These are phyloP conservation scores for Fistularia commersonii DNA, from an alignment of 2,797 vertebrate species.

Conservation along the genomic window DNA sequence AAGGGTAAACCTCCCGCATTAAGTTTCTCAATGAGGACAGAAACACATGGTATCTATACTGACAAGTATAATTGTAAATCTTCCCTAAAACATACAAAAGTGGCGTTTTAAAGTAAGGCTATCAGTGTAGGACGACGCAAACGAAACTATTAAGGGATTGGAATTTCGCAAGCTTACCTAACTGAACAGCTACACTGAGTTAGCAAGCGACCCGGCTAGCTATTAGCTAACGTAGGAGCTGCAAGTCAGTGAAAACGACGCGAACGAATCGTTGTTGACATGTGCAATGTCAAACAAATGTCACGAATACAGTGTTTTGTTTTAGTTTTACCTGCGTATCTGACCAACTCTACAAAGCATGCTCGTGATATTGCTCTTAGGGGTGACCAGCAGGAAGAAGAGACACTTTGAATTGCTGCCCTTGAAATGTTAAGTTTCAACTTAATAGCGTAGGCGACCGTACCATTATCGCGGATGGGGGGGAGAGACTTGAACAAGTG, in stretches of 20 bases:
- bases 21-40: no score
- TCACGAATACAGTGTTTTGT: not conserved
- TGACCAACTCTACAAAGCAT: slow-evolving; percentile 73
- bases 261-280: not conserved
- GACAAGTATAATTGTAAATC: no score
- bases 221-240: slow-evolving; percentile 20
- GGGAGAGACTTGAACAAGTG: not conserved
- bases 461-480: slow-evolving; percentile 56
- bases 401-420: slow-evolving; percentile 42
- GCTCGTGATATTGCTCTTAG: slow-evolving; percentile 15
- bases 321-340: slow-evolving; percentile 73
- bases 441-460: slow-evolving; percentile 43
- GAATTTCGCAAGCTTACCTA: slow-evolving; percentile 19
- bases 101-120: no score
- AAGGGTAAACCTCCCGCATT: no score
- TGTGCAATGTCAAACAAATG: not conserved
- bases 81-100: no score
- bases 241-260: not conserved
- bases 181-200: slow-evolving; percentile 27
- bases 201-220: slow-evolving; percentile 40
- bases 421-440: slow-evolving; percentile 70
- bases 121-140: no score
- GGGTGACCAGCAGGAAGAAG: not conserved
- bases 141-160: no score
- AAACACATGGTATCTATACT: no score